Evolutionary conservation across 2,797 vertebrate species (phyloP).

Genomic region (Salmo trutta): DNA sequence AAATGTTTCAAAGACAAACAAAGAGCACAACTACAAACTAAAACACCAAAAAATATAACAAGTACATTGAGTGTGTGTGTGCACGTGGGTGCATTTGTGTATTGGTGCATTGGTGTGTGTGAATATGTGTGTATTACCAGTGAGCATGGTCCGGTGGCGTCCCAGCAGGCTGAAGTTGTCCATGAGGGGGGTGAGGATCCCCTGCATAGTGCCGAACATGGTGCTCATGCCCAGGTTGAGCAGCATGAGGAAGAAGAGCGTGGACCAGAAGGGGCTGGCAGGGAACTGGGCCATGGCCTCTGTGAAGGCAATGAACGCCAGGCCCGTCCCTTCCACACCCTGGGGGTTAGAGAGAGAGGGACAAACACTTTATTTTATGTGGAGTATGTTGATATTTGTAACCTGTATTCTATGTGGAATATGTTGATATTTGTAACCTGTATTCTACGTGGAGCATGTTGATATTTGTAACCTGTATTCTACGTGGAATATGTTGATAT

Average conservation of each 20-base stretch:
- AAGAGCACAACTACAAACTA: too few species aligned
- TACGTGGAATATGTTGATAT: too few species aligned
- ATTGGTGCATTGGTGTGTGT: not conserved
- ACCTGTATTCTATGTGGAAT: too few species aligned
- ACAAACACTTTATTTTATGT: not conserved
- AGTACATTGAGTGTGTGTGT: not conserved
- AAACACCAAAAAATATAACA: too few species aligned
- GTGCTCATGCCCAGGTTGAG: slow-evolving; percentile 95
- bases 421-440: too few species aligned
- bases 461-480: too few species aligned
- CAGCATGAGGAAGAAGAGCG: slow-evolving; percentile 97
- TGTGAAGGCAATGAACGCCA: slow-evolving; percentile 97
- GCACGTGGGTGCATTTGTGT: not conserved
- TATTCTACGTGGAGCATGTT: too few species aligned
- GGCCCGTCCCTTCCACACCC: slow-evolving; percentile 94
- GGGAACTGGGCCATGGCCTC: slow-evolving; percentile 97
- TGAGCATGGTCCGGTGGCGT: slow-evolving; percentile 72
- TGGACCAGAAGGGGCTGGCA: slow-evolving; percentile 95
- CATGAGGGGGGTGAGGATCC: slow-evolving; percentile 94
- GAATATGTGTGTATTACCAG: slow-evolving; percentile 57
- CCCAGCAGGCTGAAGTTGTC: slow-evolving; percentile 89
- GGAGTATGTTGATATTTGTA: too few species aligned
- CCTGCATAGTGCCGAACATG: slow-evolving; percentile 98
- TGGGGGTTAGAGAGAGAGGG: slow-evolving; percentile 47
- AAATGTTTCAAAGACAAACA: too few species aligned